Evolutionary conservation across 1,140 invertebrate species (phyloP).

Genomic region (Listronotus bonariensis): DNA sequence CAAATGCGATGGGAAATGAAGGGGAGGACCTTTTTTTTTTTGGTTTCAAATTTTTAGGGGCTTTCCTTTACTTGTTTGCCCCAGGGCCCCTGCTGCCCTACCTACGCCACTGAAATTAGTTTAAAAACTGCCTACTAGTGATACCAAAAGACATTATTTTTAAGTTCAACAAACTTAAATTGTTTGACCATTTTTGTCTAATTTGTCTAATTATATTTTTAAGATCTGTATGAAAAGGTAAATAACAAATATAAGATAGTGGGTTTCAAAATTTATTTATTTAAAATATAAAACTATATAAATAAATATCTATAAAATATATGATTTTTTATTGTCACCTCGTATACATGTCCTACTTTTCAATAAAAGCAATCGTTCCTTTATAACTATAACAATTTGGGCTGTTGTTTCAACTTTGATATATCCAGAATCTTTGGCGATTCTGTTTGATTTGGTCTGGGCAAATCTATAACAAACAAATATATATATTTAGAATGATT

Average conservation of each 20-base stretch:
- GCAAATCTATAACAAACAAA: neutral
- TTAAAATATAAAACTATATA: slow-evolving; percentile 7
- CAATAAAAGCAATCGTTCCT: neutral
- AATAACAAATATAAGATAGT: neutral
- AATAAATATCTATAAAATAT: slow-evolving; percentile 8
- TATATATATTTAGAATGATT: neutral
- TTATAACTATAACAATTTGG: slow-evolving; percentile 62
- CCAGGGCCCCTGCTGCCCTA: too few relatives aligned
- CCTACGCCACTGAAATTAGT: too few relatives aligned
- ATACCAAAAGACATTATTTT: too few relatives aligned
- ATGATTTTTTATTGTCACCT: neutral
- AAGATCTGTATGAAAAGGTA: neutral
- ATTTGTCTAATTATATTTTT: too few relatives aligned
- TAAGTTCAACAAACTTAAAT: too few relatives aligned
- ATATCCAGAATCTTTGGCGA: slow-evolving; percentile 64
- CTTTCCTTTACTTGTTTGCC: too few relatives aligned
- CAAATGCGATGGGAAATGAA: too few relatives aligned
- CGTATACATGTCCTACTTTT: neutral
- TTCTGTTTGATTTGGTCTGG: slow-evolving; percentile 35
- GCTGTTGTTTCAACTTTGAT: slow-evolving; percentile 66
- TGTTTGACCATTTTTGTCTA: too few relatives aligned
- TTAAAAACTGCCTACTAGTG: too few relatives aligned
- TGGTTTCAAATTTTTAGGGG: too few relatives aligned
- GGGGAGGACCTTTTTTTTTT: too few relatives aligned
- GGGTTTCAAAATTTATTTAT: slow-evolving; percentile 3